A percentile compares a stretch with the other conserved stretches of the same genome.
Conservation (phyloP, 1,140 invertebrate species). For the Drosophila santomea region DNA sequence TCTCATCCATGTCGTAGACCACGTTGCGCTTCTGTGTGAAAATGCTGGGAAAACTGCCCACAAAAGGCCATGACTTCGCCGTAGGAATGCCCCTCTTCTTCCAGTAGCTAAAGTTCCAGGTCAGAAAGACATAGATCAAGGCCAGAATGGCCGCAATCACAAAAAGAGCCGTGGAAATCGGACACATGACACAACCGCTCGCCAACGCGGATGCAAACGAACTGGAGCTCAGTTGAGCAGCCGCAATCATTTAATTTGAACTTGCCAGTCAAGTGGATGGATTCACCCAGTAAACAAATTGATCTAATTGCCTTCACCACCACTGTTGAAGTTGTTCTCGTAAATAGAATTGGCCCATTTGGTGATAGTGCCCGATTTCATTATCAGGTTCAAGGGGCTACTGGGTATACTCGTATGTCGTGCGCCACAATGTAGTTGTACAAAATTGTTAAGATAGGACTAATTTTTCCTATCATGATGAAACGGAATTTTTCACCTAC, state of each 20-base stretch:
- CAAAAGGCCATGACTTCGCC: slow-evolving; percentile 62
- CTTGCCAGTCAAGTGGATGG: slow-evolving; percentile 23
- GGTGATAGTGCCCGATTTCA: slow-evolving; percentile 3
- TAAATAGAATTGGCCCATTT: background rate
- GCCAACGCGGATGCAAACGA: slow-evolving; percentile 1
- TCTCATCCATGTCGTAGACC: slow-evolving; percentile 59
- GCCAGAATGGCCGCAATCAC: slow-evolving; percentile 29
- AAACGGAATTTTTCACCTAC: background rate
- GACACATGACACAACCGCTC: slow-evolving; percentile 43
- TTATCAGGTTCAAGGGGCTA: slow-evolving; percentile 15
- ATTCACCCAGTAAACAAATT: slow-evolving; percentile 31
- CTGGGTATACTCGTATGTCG: background rate
- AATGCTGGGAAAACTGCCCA: slow-evolving; percentile 72
- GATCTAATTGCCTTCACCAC: slow-evolving; percentile 15
- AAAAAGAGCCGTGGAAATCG: slow-evolving; percentile 15
- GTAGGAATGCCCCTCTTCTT: slow-evolving; percentile 63
- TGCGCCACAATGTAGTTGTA: background rate
- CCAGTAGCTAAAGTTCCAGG: slow-evolving; percentile 83
- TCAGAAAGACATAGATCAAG: slow-evolving; percentile 73
- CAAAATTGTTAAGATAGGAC: background rate
- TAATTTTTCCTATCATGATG: too few species aligned
- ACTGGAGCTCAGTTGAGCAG: slow-evolving; percentile 40
- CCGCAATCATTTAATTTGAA: slow-evolving; percentile 38
- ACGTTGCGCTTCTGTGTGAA: slow-evolving; percentile 64
- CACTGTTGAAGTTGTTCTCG: background rate